Conservation (phyloP, 2,113 vertebrate species). For the Seriola quinqueradiata region DNA sequence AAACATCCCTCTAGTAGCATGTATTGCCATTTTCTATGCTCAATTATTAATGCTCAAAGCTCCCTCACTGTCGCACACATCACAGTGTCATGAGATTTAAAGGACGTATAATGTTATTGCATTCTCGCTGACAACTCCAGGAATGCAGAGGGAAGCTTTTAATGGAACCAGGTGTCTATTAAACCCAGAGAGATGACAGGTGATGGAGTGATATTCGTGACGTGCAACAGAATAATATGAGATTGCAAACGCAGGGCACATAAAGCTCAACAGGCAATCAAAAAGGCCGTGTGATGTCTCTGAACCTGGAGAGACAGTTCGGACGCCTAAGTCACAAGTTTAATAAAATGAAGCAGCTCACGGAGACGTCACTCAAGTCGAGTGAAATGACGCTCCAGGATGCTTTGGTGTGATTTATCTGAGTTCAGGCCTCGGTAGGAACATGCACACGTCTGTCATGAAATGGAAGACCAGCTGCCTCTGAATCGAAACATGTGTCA, state of each 20-base stretch:
- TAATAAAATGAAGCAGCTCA: slow-evolving; percentile 29
- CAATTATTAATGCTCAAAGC: slow-evolving; percentile 27
- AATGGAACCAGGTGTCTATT: slow-evolving; percentile 17
- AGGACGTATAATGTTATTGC: slow-evolving; percentile 54
- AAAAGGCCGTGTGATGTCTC: background rate
- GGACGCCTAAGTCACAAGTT: slow-evolving; percentile 2
- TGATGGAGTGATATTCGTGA: slow-evolving; percentile 8
- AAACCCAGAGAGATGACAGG: slow-evolving; percentile 21
- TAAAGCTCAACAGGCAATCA: slow-evolving; percentile 27
- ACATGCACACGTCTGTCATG: slow-evolving; percentile 26
- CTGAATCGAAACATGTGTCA: slow-evolving; percentile 32
- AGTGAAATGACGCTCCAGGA: slow-evolving; percentile 17
- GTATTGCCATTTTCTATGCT: slow-evolving; percentile 32
- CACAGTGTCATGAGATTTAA: slow-evolving; percentile 73
- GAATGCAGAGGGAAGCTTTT: slow-evolving; percentile 20
- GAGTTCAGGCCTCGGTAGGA: slow-evolving; percentile 33
- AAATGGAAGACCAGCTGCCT: slow-evolving; percentile 57
- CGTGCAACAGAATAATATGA: slow-evolving; percentile 20
- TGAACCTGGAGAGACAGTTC: background rate
- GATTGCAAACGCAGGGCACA: slow-evolving; percentile 28
- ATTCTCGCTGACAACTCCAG: slow-evolving; percentile 31
- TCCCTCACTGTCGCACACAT: slow-evolving; percentile 35
- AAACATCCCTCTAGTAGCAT: slow-evolving; percentile 20
- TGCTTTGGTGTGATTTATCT: slow-evolving; percentile 60
- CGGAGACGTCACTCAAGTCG: slow-evolving; percentile 4